These are phyloP conservation scores for Borostomias antarcticus DNA, from an alignment of 2,797 vertebrate species.

Conservation along the genomic window DNA sequence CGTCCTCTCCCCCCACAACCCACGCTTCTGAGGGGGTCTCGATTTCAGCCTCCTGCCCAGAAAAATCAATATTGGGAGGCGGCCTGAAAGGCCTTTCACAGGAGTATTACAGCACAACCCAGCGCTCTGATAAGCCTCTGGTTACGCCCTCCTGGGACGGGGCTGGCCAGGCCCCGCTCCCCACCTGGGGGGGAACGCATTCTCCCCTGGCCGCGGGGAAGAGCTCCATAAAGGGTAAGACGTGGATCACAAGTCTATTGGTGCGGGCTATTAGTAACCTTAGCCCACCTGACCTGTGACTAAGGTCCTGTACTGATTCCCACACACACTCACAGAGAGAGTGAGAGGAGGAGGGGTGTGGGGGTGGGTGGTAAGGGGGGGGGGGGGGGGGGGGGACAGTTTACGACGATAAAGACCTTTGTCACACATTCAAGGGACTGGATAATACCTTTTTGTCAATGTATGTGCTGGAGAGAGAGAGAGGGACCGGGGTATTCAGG, in stretches of 20 bases:
- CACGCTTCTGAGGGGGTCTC: slow-evolving; percentile 62
- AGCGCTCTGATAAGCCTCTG: slow-evolving; percentile 79
- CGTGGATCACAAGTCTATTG: slow-evolving; percentile 74
- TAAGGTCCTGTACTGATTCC: slow-evolving; percentile 79
- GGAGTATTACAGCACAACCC: slow-evolving; percentile 82
- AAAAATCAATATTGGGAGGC: slow-evolving; percentile 80
- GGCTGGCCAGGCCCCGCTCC: slow-evolving; percentile 68
- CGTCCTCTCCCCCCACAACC: slow-evolving; percentile 24
- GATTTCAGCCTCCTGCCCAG: slow-evolving; percentile 70
- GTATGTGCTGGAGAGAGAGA: slow-evolving; percentile 50
- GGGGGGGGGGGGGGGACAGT: slow-evolving; percentile 53
- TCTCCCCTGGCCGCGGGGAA: slow-evolving; percentile 75
- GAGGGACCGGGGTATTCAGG: slow-evolving; percentile 32
- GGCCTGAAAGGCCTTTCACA: slow-evolving; percentile 80
- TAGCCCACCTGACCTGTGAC: slow-evolving; percentile 81
- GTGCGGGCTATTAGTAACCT: slow-evolving; percentile 81
- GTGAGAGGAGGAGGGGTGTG: slow-evolving; percentile 34
- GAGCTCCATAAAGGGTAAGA: slow-evolving; percentile 76
- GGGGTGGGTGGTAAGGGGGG: too few species aligned
- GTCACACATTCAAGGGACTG: slow-evolving; percentile 55
- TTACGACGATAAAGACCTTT: slow-evolving; percentile 68
- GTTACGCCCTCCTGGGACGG: slow-evolving; percentile 78
- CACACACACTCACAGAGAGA: slow-evolving; percentile 58
- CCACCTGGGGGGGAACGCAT: slow-evolving; percentile 73
- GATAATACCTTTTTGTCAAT: slow-evolving; percentile 60